These are phyloP conservation scores for Pogonomyrmex barbatus DNA, from an alignment of 1,140 invertebrate species.

Conservation along the genomic window DNA sequence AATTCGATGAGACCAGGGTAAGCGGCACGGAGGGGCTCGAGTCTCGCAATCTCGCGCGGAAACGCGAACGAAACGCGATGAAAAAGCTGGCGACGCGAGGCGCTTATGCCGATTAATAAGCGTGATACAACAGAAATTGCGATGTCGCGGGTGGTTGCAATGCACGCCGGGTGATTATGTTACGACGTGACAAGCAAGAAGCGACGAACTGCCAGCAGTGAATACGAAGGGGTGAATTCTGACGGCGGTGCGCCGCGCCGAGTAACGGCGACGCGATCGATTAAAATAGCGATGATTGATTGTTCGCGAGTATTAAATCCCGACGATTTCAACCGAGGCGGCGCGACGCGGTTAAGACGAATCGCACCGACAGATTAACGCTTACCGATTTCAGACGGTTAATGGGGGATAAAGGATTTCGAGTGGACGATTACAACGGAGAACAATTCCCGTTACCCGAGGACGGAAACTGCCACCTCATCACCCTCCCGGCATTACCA, in stretches of 20 bases:
- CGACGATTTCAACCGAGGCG: neutral
- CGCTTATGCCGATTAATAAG: conserved; percentile 53
- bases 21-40: neutral
- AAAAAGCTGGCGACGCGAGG: conserved; percentile 31
- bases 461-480: neutral
- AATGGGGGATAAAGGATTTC: conserved; percentile 5
- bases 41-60: conserved; percentile 21
- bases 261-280: conserved; percentile 14
- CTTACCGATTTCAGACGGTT: neutral
- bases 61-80: conserved; percentile 35
- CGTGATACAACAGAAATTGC: conserved; percentile 58
- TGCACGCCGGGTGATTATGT: conserved; percentile 37
- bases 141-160: conserved; percentile 3
- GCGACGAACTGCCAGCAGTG: conserved; percentile 18
- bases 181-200: conserved; percentile 48
- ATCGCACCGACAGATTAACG: neutral
- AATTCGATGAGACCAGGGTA: conserved; percentile 39
- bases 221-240: conserved; percentile 6
- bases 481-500: neutral
- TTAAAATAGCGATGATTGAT: conserved; percentile 24
- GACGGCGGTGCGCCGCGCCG: neutral
- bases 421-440: conserved; percentile 4
- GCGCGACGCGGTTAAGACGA: neutral
- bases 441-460: neutral
- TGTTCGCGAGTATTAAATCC: neutral